Evolutionary conservation across 2,888 invertebrate genomes (phyloP).

Genomic region (Tenthredo distinguenda): DNA sequence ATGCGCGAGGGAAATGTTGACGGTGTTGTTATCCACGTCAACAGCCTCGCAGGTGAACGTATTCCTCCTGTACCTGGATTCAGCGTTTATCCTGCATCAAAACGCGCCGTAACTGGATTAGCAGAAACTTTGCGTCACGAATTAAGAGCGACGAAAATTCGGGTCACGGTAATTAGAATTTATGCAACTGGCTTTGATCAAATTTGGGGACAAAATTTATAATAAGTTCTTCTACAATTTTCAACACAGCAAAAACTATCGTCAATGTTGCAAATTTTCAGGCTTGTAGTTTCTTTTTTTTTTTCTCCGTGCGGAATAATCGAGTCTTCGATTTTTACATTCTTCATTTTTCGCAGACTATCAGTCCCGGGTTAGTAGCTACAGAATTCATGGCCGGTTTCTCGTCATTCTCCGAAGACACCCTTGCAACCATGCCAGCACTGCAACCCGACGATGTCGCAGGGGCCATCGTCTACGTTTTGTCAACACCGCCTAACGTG

Average conservation of each 20-base stretch:
- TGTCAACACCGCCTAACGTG: slow-evolving; percentile 83
- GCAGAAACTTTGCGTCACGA: slow-evolving; percentile 82
- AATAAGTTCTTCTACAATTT: background rate
- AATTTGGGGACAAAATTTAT: background rate
- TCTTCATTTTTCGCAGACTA: slow-evolving; percentile 77
- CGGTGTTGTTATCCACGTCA: slow-evolving; percentile 82
- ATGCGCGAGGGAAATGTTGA: slow-evolving; percentile 80
- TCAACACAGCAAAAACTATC: no score
- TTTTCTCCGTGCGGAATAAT: background rate
- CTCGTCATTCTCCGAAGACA: slow-evolving; percentile 66
- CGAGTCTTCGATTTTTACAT: background rate
- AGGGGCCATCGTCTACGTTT: slow-evolving; percentile 81
- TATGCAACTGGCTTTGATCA: slow-evolving; percentile 3
- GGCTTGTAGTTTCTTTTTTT: background rate
- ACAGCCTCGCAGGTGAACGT: slow-evolving; percentile 80
- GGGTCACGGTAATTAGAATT: slow-evolving; percentile 63
- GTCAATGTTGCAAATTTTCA: background rate
- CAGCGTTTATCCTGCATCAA: slow-evolving; percentile 81
- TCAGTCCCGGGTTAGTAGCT: slow-evolving; percentile 83
- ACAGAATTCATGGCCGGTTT: slow-evolving; percentile 79
- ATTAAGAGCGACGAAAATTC: slow-evolving; percentile 73
- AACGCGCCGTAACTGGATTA: slow-evolving; percentile 81
- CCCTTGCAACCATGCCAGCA: slow-evolving; percentile 75
- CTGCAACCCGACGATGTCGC: slow-evolving; percentile 82
- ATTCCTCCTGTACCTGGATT: slow-evolving; percentile 79